Evolutionary conservation across 2,797 vertebrate species (phyloP), one percentile per base, ranked within the genome.

Genomic region (Catamblyrhynchus diadema): DNA sequence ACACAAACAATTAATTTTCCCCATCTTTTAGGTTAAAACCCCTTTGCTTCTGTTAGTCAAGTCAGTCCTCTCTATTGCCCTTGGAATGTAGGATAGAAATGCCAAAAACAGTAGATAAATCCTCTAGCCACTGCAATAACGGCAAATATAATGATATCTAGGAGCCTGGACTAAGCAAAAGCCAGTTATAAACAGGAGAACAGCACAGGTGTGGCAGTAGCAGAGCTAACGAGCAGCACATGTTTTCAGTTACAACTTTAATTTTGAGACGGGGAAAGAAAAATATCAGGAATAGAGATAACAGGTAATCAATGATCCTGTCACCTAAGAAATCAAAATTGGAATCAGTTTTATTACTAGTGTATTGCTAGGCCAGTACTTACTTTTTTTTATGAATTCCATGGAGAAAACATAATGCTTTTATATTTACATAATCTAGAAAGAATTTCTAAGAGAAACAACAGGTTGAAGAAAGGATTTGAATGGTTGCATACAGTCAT

Each of bases 191-290:
- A 70, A 33, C 30, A 30, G 8, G 9, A 72, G 16, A 88, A 84
- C 12, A 27, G 70, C 59, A 82, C 72, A 95, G 88, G 93, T 94
- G 86, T 90, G 48, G 50, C 39, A 59, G 25, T 19, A 91, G 33
- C 71, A 82, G 11, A 81, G 59, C 82, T 96, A 96, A 96, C 83
- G 64, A 95, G 77, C 35, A 85, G 54, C 80, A 80, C 88, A 86
- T 72, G 77, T 75, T 91, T 94, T 88, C 64, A 84, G 54, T 88
- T 86, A 93, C 94, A 95, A 42, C 4, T 44, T 75, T 94, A 89
- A 96, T 95, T 92, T 94, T 70, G 83, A 93, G 50, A 37, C 73
- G 93, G 60, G 35, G n/a, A n/a, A 37, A 88, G 74, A 93, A 48
- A 94, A 92, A 64, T 57, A 11, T 72, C 30, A 2, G 42, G 35